Base-by-base conservation (phyloP, 2,113 vertebrate species). In the Enhydra lutris region DNA sequence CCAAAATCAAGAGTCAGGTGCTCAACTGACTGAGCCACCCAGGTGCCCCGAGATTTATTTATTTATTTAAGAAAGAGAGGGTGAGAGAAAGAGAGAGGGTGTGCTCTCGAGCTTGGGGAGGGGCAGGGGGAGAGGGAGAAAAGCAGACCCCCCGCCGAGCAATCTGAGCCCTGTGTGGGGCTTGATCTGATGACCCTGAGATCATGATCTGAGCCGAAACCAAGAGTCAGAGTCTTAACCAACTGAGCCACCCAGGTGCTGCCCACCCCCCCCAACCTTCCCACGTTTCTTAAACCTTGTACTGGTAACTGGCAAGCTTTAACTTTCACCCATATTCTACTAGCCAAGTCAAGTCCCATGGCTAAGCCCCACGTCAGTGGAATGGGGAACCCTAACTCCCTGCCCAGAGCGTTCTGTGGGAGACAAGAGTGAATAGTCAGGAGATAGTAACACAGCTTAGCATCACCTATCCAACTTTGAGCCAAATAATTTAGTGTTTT, bases 291-390 rank as follows among this genome's bases (percentile, higher is more conserved):
- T 59, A 45, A 59, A 74, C 52, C 31, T n/a, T 52, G 23, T 47
- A 23, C 63, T 26, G 11, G 3, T 50, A 10, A 6, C 61, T 0
- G 0, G 6, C 10, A 21, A 21, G 50, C 50, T 73, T 42, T 14
- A 39, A 1, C 11, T 36, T 34, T 59, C 69, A 42, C 69, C 5
- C 15, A 23, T 0, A 2, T 21, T 36, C 2, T 50, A 4, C 1
- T 11, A 9, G 45, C 45, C 42, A 78, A 9, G 52, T 84, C 34
- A 12, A 52, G n/a, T 29, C 71, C 3, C 10, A 0, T 17, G 24
- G 82, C 42, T 21, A 17, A 52, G 42, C 23, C 21, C 23, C 14
- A 4, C 31, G 11, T 63, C 23, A 14, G 15, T 13, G 52, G 34
- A 20, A 21, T 5, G 6, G 10, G 39, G 42, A 36, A 15, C 47